These are phyloP conservation scores for Leptinotarsa texana DNA, from an alignment of 1,140 invertebrate species.

Conservation along the genomic window DNA sequence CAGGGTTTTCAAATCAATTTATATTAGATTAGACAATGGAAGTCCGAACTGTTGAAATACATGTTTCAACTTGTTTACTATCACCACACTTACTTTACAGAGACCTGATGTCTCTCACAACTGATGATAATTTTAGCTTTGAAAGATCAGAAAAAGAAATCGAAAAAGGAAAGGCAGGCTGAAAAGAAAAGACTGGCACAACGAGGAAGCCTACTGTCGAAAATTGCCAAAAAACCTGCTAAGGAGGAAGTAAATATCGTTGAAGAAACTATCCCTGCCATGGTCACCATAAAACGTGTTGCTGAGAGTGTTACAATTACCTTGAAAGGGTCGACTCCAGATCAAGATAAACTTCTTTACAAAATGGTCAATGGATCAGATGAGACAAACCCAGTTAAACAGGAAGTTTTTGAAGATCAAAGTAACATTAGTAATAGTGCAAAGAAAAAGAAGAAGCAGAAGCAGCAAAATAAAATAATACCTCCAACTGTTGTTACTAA, in stretches of 20 bases:
- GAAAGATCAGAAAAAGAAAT: constrained; percentile 34
- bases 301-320: constrained; percentile 75
- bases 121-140: neutral
- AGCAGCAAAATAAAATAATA: constrained; percentile 42
- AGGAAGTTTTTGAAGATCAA: neutral
- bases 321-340: constrained; percentile 72
- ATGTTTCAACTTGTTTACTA: no score
- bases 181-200: constrained; percentile 28
- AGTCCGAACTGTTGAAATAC: no score
- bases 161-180: constrained; percentile 40
- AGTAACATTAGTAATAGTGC: constrained; percentile 20
- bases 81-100: no score
- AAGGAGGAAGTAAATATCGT: constrained; percentile 50
- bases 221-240: constrained; percentile 35
- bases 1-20: no score
- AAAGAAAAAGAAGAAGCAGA: constrained; percentile 44
- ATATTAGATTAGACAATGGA: no score
- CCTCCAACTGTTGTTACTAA: constrained; percentile 33
- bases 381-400: constrained; percentile 4
- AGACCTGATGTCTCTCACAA: no score
- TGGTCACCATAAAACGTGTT: constrained; percentile 74
- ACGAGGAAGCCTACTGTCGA: constrained; percentile 20
- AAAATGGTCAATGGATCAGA: constrained; percentile 72
- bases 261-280: constrained; percentile 58
- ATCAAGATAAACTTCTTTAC: constrained; percentile 73